Percentiles rank a stretch among this genome's conserved stretches.
Conservation (phyloP, 2,888 invertebrate genomes). For the Pinctada fucata region DNA sequence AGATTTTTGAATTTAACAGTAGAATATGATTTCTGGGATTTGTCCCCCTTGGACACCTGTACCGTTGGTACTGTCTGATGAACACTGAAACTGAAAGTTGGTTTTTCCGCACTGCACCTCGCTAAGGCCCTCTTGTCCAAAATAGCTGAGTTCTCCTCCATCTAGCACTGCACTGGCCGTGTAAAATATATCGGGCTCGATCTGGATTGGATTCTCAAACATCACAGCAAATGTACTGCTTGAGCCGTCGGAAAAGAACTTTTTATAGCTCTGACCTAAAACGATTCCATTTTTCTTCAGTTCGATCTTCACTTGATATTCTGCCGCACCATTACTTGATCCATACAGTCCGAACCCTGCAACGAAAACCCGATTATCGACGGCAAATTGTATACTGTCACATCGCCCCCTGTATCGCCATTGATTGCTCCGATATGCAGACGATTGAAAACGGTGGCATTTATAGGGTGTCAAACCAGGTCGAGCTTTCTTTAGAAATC, state of each 20-base stretch:
- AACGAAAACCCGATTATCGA: constrained; percentile 95
- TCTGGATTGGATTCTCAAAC: constrained; percentile 87
- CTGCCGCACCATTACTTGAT: constrained; percentile 95
- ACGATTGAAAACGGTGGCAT: constrained; percentile 96
- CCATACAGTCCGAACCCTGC: constrained; percentile 97
- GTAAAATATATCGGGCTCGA: constrained; percentile 95
- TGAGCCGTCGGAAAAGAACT: constrained; percentile 97
- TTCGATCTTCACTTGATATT: constrained; percentile 96
- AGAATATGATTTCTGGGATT: constrained; percentile 97
- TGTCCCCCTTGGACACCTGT: constrained; percentile 98
- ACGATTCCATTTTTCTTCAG: constrained; percentile 91
- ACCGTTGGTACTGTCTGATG: constrained; percentile 97
- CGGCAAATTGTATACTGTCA: constrained; percentile 97
- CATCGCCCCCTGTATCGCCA: constrained; percentile 98
- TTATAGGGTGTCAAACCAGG: constrained; percentile 94
- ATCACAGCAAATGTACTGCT: constrained; percentile 96
- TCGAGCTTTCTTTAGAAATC: constrained; percentile 89
- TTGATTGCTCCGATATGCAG: constrained; percentile 96
- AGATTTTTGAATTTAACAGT: constrained; percentile 75
- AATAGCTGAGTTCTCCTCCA: constrained; percentile 95
- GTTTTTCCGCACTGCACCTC: constrained; percentile 92
- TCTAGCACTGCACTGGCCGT: constrained; percentile 97
- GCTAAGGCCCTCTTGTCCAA: constrained; percentile 97
- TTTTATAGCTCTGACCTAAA: constrained; percentile 92
- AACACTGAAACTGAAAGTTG: constrained; percentile 97